Conservation (phyloP, 2,113 vertebrate species). For the Erythrocercus mccallii region DNA sequence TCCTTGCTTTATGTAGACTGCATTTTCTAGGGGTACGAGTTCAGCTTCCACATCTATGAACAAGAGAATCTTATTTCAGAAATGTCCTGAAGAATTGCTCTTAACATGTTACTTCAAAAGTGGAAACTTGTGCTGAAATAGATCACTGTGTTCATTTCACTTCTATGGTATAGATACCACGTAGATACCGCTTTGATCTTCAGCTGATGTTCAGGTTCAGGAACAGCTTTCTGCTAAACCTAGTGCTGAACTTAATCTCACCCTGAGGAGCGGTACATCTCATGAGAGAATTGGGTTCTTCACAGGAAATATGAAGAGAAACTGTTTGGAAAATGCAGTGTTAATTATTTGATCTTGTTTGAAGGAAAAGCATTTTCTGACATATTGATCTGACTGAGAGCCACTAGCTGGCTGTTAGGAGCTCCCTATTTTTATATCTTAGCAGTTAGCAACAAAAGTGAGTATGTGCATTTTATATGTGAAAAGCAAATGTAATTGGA, state of each 20-base stretch:
- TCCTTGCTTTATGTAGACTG: not conserved
- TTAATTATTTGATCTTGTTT: not conserved
- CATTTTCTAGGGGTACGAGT: not conserved
- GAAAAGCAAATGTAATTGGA: not conserved
- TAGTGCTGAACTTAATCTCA: not conserved
- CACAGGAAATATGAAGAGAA: not conserved
- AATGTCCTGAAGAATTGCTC: not conserved
- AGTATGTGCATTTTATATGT: not conserved
- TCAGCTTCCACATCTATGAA: not conserved
- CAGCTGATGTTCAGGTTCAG: not conserved
- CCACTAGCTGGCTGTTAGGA: not conserved
- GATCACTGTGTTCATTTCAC: not conserved
- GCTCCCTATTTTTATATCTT: not conserved
- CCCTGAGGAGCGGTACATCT: not conserved
- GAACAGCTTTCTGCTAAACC: not conserved
- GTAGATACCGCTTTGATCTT: not conserved
- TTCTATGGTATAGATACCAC: rapidly evolving
- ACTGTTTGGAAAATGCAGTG: not conserved
- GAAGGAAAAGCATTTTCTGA: not conserved
- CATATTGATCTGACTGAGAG: not conserved
- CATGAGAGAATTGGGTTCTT: not conserved
- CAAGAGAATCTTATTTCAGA: not conserved
- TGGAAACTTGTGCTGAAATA: not conserved
- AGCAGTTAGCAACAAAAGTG: not conserved
- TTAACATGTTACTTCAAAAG: not conserved